Percentiles rank a stretch among this genome's conserved stretches.
Evolutionary conservation across 2,113 vertebrate genomes (phyloP).

Genomic region (Cercopithecus mona): DNA sequence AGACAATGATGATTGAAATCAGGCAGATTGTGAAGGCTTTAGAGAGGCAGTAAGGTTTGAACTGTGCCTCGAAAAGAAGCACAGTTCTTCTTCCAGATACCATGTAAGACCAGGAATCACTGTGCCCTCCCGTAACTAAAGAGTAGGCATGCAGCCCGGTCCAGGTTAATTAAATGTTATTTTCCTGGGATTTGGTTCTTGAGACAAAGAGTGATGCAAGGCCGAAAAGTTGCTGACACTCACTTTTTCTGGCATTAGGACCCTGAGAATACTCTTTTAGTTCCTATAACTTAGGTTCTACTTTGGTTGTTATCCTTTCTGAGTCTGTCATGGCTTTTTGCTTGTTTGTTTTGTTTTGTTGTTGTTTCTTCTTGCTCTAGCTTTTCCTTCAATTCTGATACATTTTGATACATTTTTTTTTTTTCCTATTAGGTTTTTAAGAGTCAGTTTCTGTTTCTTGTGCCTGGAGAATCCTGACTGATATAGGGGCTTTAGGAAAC

Average conservation of each 20-base stretch:
- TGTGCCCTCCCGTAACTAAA: not conserved
- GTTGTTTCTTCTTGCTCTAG: not conserved
- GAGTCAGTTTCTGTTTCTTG: not conserved
- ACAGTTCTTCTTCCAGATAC: not conserved
- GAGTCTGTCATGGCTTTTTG: not conserved
- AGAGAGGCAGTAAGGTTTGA: not conserved
- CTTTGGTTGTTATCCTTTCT: not conserved
- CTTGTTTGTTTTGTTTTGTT: too few relatives aligned
- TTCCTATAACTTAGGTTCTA: not conserved
- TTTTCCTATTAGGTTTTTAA: not conserved
- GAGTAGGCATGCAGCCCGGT: not conserved
- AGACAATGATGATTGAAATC: not conserved
- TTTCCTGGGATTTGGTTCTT: not conserved
- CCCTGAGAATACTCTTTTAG: not conserved
- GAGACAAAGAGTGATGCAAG: not conserved
- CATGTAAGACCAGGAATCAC: not conserved
- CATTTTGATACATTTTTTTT: not conserved
- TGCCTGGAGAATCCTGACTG: not conserved
- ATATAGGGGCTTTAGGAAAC: not conserved
- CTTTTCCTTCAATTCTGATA: not conserved
- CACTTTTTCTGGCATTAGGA: not conserved
- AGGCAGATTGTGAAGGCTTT: not conserved
- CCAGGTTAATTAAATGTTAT: not conserved
- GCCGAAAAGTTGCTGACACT: not conserved
- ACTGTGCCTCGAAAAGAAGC: not conserved